Percentiles rank a stretch among this genome's conserved stretches.
phyloP scores from a whole-genome alignment of 1,140 invertebrate species.

The Oncopeltus fasciatus region DNA sequence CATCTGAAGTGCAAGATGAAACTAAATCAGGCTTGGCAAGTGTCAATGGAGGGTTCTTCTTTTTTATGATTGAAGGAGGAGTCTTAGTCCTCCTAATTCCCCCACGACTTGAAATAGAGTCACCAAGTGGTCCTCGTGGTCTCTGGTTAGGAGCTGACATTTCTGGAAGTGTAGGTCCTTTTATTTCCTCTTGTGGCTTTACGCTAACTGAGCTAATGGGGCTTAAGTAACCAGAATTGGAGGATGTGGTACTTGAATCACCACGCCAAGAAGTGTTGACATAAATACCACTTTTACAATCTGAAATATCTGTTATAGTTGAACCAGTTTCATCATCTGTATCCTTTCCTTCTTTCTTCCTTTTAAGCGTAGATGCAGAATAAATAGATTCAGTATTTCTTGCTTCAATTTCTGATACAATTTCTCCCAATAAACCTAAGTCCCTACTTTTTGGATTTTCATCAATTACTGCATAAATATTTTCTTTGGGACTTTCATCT shows the following conservation, averaged over 20 bases:
- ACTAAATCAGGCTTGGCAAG: constrained; percentile 49
- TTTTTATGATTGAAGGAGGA: constrained; percentile 29
- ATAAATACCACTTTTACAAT: constrained; percentile 30
- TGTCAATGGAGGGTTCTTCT: constrained; percentile 26
- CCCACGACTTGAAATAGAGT: constrained; percentile 10
- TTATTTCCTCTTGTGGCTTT: neutral
- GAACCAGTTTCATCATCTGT: constrained; percentile 29
- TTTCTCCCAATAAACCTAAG: constrained; percentile 60
- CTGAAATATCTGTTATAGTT: constrained; percentile 29
- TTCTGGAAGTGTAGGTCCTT: neutral
- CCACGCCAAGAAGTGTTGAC: constrained; percentile 32
- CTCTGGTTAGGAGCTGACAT: constrained; percentile 12
- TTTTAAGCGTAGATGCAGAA: constrained; percentile 48
- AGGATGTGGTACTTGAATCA: constrained; percentile 37
- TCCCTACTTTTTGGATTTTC: constrained; percentile 35
- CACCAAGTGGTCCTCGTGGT: constrained; percentile 10
- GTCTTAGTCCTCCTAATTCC: constrained; percentile 27
- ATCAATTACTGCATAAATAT: constrained; percentile 75
- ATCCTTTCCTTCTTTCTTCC: constrained; percentile 41
- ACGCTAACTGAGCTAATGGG: constrained; percentile 44
- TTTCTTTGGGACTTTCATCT: constrained; percentile 47
- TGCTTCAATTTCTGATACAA: constrained; percentile 71
- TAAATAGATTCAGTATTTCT: constrained; percentile 75
- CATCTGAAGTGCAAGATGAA: constrained; percentile 42
- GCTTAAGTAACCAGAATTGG: constrained; percentile 54